Evolutionary conservation across 2,888 invertebrate genomes (phyloP).

Genomic region (Boloria selene): DNA sequence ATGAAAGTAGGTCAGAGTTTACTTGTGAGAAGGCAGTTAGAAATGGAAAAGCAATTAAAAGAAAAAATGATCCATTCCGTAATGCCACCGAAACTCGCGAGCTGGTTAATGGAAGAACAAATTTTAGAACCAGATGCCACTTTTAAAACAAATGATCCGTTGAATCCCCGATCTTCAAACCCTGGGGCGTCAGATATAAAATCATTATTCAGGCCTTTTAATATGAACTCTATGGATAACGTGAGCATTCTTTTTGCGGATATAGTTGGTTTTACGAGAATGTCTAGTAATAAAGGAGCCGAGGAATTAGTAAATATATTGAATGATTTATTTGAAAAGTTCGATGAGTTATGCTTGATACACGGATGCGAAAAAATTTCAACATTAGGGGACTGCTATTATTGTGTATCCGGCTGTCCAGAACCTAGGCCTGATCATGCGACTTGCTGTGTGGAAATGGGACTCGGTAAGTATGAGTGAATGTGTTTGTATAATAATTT

Average conservation of each 20-base stretch:
- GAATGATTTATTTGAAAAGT: constrained; percentile 97
- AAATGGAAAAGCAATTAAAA: constrained; percentile 96
- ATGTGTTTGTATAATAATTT: constrained; percentile 4
- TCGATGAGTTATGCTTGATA: constrained; percentile 93
- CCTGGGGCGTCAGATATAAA: constrained; percentile 86
- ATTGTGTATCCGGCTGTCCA: constrained; percentile 98
- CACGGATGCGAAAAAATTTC: constrained; percentile 98
- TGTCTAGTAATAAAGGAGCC: constrained; percentile 98
- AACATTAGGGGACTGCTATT: constrained; percentile 96
- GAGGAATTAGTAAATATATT: constrained; percentile 97
- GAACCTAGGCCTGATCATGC: constrained; percentile 96
- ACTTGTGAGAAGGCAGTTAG: constrained; percentile 92
- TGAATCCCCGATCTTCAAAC: constrained; percentile 76
- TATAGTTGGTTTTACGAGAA: constrained; percentile 98
- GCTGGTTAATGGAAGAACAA: constrained; percentile 91
- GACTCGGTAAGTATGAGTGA: constrained; percentile 84
- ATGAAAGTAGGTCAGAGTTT: constrained; percentile 98
- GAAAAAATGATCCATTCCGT: constrained; percentile 99
- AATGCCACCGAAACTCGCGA: constrained; percentile 97
- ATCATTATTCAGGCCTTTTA: constrained; percentile 95
- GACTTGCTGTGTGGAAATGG: constrained; percentile 98
- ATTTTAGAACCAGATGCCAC: constrained; percentile 82
- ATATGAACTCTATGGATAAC: constrained; percentile 98
- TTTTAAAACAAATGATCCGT: constrained; percentile 71
- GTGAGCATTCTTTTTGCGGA: constrained; percentile 98